A percentile compares a stretch with the other conserved stretches of the same genome.
phyloP scores from a whole-genome alignment of 2,888 invertebrate genomes.

The Crossocerus cetratus region DNA sequence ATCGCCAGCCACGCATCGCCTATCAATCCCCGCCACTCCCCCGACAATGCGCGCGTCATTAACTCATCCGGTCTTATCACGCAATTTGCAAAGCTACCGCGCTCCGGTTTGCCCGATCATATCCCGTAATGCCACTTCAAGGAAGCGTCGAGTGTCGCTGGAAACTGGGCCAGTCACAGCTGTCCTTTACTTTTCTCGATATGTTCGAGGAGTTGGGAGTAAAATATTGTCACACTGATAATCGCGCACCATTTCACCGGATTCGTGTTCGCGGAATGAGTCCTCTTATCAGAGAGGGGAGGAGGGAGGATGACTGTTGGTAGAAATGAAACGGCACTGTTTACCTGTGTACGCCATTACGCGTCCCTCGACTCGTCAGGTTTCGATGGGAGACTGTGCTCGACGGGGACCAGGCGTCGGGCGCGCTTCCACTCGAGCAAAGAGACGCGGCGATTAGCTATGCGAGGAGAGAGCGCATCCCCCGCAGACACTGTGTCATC shows the following conservation, averaged over 20 bases:
- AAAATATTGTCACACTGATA: too few relatives aligned
- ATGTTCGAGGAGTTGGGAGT: too few relatives aligned
- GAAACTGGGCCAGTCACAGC: too few relatives aligned
- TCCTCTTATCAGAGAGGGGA: too few relatives aligned
- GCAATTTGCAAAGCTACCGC: too few relatives aligned
- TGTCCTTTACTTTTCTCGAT: too few relatives aligned
- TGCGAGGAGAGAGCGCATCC: slow-evolving; percentile 18
- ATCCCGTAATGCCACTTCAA: too few relatives aligned
- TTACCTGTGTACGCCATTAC: slow-evolving; percentile 55
- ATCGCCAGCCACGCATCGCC: slow-evolving; percentile 38
- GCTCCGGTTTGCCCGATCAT: too few relatives aligned
- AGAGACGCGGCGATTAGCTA: slow-evolving; percentile 4
- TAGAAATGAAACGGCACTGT: slow-evolving; percentile 11
- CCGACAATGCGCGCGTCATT: slow-evolving; percentile 28
- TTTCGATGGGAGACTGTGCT: slow-evolving; percentile 18
- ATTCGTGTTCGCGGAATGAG: too few relatives aligned
- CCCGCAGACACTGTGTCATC: slow-evolving; percentile 1
- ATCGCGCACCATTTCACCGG: too few relatives aligned
- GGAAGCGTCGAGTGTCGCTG: too few relatives aligned
- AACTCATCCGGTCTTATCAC: background rate
- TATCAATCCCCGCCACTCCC: slow-evolving; percentile 31
- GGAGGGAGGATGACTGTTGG: background rate
- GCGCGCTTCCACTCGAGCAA: background rate
- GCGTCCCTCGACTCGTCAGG: slow-evolving; percentile 25
- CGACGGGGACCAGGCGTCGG: background rate